Base-by-base conservation (phyloP, 1,140 invertebrate species). In the Bombus waltoni region DNA sequence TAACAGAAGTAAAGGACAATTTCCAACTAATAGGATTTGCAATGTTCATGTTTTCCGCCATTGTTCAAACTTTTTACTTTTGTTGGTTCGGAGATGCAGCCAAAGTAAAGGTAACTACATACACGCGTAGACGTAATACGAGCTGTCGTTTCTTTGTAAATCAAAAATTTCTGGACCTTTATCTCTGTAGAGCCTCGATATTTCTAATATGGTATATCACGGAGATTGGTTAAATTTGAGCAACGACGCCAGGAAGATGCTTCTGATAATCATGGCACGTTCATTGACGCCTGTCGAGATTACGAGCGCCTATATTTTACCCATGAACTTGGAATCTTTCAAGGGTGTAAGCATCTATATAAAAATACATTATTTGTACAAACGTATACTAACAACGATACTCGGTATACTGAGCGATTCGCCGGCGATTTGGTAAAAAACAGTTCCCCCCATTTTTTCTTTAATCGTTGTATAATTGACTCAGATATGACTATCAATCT, bases 31-130 rank as follows among this genome's bases (percentile, higher is more conserved):
- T 86, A 22, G 25, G 44, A 22, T 15, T 87, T 5, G 15, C 75
- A 5, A 47, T 87, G 10, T 90, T 85, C 38, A 74, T 93, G 35
- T 66, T 71, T 3, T 81, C 84, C 9, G 87, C 86, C n/a, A 15
- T 91, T 6, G 8, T 87, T 3, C 89, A 93, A 80, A 91, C 88
- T 25, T 93, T 91, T 80, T 66, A 87, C 9, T 93, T 85, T 77
- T 93, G 92, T 53, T 92, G 88, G 85, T 90, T 87, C 65, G 92
- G 92, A 3, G 84, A 90, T 44, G 78, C 87, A 68, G 72, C 91
- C 3, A 86, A 82, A 8, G 0, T 83, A 2, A 82, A 90, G 76
- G 92, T 93, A 77, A 9, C 10, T 18, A 53, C 1, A 83, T 76
- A 22, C 47, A 8, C 47, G 22, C n/a, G n/a, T 4, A 28, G 59